Conservation (phyloP, 2,888 invertebrate species). For the Polydrusus pterygomalis region DNA sequence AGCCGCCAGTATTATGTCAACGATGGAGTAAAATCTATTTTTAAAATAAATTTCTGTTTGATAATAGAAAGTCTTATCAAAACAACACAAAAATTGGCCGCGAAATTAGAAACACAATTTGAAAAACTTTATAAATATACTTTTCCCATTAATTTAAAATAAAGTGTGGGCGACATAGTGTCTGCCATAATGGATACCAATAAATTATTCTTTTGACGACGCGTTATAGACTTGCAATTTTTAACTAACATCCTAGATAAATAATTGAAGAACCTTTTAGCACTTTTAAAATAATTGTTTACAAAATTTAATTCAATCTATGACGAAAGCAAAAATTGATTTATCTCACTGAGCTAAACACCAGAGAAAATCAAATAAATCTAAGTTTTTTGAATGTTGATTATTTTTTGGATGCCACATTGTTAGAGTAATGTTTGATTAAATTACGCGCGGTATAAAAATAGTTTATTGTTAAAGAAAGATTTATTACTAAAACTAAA, state of each 20-base stretch:
- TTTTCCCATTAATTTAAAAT: slow-evolving; percentile 6
- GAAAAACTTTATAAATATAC: slow-evolving; percentile 1
- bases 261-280: slow-evolving; percentile 10
- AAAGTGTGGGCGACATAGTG: slow-evolving; percentile 39
- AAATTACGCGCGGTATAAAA: slow-evolving; percentile 1
- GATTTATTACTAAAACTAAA: neutral
- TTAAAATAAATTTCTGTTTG: no score
- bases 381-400: neutral
- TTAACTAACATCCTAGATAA: neutral
- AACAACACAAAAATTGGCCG: neutral
- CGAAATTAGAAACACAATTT: slow-evolving; percentile 5
- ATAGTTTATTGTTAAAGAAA: neutral
- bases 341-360: neutral
- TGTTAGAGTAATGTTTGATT: neutral
- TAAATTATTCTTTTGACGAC: slow-evolving; percentile 7
- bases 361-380: slow-evolving; percentile 3
- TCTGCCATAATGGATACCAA: slow-evolving; percentile 25
- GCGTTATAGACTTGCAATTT: slow-evolving; percentile 19
- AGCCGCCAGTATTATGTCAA: no score
- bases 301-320: neutral
- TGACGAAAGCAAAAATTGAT: slow-evolving; percentile 16
- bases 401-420: slow-evolving; percentile 8
- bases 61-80: no score
- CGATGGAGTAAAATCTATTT: no score
- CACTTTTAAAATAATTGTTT: slow-evolving; percentile 21